Evolutionary conservation across 2,113 vertebrate genomes (phyloP).

Genomic region (Corythaixoides concolor): DNA sequence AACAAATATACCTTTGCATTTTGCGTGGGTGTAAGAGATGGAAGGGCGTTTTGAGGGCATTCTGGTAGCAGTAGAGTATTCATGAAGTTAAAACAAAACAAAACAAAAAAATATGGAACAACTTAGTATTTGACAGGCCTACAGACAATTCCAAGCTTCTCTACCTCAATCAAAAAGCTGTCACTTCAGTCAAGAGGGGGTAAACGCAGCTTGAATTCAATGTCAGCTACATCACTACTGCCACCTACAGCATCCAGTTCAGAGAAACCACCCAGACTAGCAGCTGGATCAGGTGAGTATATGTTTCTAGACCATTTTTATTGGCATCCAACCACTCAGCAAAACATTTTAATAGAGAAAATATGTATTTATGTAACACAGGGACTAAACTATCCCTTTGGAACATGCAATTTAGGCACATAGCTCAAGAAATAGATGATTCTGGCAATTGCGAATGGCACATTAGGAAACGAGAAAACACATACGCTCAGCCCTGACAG

Average conservation of each 20-base stretch:
- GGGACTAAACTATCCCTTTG: not conserved
- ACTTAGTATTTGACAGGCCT: not conserved
- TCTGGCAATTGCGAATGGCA: not conserved
- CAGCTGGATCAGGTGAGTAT: not conserved
- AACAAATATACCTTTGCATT: not conserved
- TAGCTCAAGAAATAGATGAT: not conserved
- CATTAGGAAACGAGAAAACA: not conserved
- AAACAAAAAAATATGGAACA: not conserved
- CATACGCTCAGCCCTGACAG: not conserved
- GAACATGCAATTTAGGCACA: not conserved
- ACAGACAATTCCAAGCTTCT: not conserved
- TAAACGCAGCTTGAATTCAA: not conserved
- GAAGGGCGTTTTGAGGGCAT: not conserved
- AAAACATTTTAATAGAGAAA: not conserved
- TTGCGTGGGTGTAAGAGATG: not conserved
- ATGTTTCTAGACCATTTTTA: not conserved
- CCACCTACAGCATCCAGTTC: constrained; percentile 3
- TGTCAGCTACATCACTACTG: not conserved
- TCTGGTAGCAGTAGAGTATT: not conserved
- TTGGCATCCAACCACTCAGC: not conserved
- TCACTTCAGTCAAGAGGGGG: not conserved
- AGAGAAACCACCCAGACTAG: not conserved
- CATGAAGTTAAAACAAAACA: not conserved
- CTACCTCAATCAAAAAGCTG: not conserved
- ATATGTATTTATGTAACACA: not conserved